Evolutionary conservation across 2,888 invertebrate genomes (phyloP).

Genomic region (Auanema sp.): DNA sequence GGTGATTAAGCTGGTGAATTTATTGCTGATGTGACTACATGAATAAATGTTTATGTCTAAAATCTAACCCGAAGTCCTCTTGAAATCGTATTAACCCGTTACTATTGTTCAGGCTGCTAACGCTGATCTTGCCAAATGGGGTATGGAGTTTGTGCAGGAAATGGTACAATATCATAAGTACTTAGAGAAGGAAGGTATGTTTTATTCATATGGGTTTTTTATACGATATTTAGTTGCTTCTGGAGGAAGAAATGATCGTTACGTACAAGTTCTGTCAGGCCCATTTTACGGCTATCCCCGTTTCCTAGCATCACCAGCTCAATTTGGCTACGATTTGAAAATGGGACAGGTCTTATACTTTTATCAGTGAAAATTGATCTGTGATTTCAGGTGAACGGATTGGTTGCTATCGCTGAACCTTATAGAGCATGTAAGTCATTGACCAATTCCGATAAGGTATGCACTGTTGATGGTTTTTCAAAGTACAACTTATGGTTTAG

Average conservation of each 20-base stretch:
- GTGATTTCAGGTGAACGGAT: conserved; percentile 70
- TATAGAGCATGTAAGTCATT: conserved; percentile 72
- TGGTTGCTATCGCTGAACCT: conserved; percentile 74
- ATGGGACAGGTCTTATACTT: conserved; percentile 25
- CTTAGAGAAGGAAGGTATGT: conserved; percentile 26
- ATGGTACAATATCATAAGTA: conserved; percentile 86
- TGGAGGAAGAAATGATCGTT: conserved; percentile 65
- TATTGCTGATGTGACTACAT: too few relatives aligned
- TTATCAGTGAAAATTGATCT: neutral
- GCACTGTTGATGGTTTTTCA: neutral
- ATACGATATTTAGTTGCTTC: neutral
- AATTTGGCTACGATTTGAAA: conserved; percentile 65
- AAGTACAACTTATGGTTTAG: conserved; percentile 5
- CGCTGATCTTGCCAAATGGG: conserved; percentile 84
- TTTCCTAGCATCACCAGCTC: conserved; percentile 67
- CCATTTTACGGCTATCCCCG: conserved; percentile 67
- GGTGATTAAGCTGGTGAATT: too few relatives aligned
- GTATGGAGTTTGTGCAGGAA: conserved; percentile 91
- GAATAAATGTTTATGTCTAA: too few relatives aligned
- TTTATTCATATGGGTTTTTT: too few relatives aligned
- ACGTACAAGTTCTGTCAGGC: conserved; percentile 69
- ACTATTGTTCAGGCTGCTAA: conserved; percentile 75
- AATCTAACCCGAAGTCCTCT: too few relatives aligned
- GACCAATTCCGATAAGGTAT: conserved; percentile 71
- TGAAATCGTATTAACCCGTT: too few relatives aligned